These are phyloP conservation scores for Semicossyphus pulcher DNA, from an alignment of 2,113 vertebrate genomes.

Conservation along the genomic window DNA sequence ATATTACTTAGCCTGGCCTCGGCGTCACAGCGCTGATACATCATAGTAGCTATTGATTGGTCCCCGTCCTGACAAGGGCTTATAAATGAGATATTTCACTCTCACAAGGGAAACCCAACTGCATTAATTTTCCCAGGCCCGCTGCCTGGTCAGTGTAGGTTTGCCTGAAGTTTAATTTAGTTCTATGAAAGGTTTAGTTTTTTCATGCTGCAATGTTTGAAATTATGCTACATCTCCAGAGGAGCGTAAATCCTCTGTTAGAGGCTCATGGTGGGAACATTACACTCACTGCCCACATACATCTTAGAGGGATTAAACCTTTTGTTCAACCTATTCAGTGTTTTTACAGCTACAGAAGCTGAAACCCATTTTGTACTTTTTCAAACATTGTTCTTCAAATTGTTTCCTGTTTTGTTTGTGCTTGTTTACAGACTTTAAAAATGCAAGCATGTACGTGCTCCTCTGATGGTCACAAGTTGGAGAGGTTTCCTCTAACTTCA, in stretches of 20 bases:
- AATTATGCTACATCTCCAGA: constrained; percentile 27
- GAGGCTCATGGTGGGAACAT: not conserved
- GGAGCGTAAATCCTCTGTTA: constrained; percentile 9
- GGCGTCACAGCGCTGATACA: constrained; percentile 47
- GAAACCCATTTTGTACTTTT: too few relatives aligned
- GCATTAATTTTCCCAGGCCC: constrained; percentile 51
- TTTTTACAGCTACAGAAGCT: not conserved
- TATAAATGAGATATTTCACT: constrained; percentile 72
- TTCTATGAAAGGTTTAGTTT: constrained; percentile 17
- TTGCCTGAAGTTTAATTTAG: constrained; percentile 39
- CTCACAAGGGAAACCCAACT: constrained; percentile 25
- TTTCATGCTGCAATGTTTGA: constrained; percentile 1
- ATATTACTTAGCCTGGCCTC: constrained; percentile 42
- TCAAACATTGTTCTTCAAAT: not conserved
- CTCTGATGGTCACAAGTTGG: too few relatives aligned
- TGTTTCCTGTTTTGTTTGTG: too few relatives aligned
- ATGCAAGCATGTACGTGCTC: too few relatives aligned
- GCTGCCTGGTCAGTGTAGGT: constrained; percentile 9
- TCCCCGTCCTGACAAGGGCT: constrained; percentile 43
- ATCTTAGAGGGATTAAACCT: not conserved
- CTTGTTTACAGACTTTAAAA: too few relatives aligned
- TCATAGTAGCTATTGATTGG: constrained; percentile 71
- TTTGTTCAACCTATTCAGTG: not conserved
- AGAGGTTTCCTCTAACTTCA: too few relatives aligned
- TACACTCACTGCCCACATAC: constrained; percentile 3